These are phyloP conservation scores for Tetraneura akinire DNA, from an alignment of 1,140 invertebrate genomes.

Conservation along the genomic window DNA sequence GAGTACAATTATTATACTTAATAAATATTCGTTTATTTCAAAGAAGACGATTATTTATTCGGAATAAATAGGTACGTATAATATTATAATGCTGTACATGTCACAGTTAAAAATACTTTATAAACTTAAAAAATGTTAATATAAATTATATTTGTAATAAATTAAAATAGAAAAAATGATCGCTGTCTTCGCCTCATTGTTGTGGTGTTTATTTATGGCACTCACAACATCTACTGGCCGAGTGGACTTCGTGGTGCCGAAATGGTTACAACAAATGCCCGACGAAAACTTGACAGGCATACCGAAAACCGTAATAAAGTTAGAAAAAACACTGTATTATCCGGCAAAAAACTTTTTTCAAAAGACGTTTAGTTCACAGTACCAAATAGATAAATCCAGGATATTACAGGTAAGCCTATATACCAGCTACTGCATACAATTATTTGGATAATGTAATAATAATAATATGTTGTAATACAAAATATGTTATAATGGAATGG, in stretches of 20 bases:
- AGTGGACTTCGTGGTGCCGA: background rate
- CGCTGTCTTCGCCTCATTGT: background rate
- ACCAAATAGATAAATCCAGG: constrained; percentile 10
- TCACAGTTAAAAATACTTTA: no score
- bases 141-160: background rate
- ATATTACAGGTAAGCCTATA: background rate
- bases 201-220: background rate
- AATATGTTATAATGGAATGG: no score
- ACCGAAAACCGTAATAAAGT: background rate
- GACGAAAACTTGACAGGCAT: constrained; percentile 12
- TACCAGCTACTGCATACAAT: no score
- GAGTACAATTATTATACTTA: no score
- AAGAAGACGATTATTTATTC: no score
- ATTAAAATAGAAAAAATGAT: background rate
- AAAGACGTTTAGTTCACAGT: constrained; percentile 6
- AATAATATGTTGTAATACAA: no score
- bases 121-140: no score
- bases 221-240: background rate
- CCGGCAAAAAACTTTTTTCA: background rate
- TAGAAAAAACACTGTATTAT: background rate
- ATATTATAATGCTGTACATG: no score
- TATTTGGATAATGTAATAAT: background rate
- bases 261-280: background rate
- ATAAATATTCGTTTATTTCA: no score
- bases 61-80: no score